Conservation (phyloP, 2,888 invertebrate genomes). For the Nyleta sp. region DNA sequence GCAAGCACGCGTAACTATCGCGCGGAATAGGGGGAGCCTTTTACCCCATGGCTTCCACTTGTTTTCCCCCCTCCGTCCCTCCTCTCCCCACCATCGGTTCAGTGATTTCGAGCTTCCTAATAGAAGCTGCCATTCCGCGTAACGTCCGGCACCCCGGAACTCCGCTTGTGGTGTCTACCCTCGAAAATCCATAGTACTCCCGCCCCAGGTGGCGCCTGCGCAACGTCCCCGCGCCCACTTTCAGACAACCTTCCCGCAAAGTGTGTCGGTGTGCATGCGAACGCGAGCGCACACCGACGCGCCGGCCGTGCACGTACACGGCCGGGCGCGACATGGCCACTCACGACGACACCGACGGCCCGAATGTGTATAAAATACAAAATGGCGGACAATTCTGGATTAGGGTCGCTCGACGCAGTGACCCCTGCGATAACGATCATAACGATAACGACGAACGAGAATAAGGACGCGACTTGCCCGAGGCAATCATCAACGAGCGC, state of each 20-base stretch:
- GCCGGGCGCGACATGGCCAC: slow-evolving; percentile 25
- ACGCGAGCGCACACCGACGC: slow-evolving; percentile 2
- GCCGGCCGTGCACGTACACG: neutral
- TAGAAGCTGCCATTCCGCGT: slow-evolving; percentile 66
- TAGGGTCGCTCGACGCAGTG: slow-evolving; percentile 65
- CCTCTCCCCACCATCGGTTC: no score
- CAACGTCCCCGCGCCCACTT: slow-evolving; percentile 67
- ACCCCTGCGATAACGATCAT: slow-evolving; percentile 63
- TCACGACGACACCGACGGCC: slow-evolving; percentile 67
- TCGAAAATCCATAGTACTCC: slow-evolving; percentile 82
- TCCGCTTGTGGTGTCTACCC: slow-evolving; percentile 77
- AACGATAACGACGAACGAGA: slow-evolving; percentile 53
- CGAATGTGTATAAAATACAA: slow-evolving; percentile 70
- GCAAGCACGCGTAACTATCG: no score
- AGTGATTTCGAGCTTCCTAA: slow-evolving; percentile 61
- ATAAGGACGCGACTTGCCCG: slow-evolving; percentile 51
- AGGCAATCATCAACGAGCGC: slow-evolving; percentile 24
- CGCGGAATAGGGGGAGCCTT: no score
- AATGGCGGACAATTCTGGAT: slow-evolving; percentile 71
- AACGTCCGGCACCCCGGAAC: slow-evolving; percentile 79
- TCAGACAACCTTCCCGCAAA: slow-evolving; percentile 53
- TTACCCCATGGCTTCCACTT: no score
- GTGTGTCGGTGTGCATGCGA: slow-evolving; percentile 11
- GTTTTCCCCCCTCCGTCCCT: no score
- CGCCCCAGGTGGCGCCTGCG: slow-evolving; percentile 79